A percentile compares a stretch with the other conserved stretches of the same genome.
These are phyloP conservation scores for Sula dactylatra DNA, from an alignment of 2,113 vertebrate species.

Conservation along the genomic window DNA sequence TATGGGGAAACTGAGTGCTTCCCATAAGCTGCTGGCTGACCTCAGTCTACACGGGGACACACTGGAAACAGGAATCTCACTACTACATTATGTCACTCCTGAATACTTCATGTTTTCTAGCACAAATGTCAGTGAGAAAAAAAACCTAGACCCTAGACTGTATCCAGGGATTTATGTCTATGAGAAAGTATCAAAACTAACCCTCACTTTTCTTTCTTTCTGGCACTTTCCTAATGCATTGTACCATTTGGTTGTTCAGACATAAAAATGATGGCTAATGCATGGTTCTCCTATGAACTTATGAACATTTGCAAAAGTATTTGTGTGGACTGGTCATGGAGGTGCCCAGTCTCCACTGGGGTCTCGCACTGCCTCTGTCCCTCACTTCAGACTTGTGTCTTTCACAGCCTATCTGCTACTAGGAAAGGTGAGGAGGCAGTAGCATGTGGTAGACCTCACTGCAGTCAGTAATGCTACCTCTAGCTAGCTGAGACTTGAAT, in stretches of 20 bases:
- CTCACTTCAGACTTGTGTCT: not conserved
- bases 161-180: not conserved
- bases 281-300: not conserved
- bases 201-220: not conserved
- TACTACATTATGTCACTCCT: not conserved
- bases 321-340: not conserved
- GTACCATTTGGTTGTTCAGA: not conserved
- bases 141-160: not conserved
- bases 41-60: rapidly evolving
- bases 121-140: not conserved
- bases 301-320: not conserved
- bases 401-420: not conserved
- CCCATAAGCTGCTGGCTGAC: not conserved
- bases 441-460: rapidly evolving
- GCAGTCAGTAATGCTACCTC: too few species aligned
- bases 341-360: not conserved
- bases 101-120: not conserved
- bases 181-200: not conserved
- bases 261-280: not conserved
- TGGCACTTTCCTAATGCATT: not conserved
- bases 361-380: not conserved
- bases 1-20: not conserved
- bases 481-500: not conserved
- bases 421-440: not conserved
- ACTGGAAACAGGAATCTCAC: not conserved